phyloP scores from a whole-genome alignment of 2,113 vertebrate species.

The Dunckerocampus dactyliophorus region DNA sequence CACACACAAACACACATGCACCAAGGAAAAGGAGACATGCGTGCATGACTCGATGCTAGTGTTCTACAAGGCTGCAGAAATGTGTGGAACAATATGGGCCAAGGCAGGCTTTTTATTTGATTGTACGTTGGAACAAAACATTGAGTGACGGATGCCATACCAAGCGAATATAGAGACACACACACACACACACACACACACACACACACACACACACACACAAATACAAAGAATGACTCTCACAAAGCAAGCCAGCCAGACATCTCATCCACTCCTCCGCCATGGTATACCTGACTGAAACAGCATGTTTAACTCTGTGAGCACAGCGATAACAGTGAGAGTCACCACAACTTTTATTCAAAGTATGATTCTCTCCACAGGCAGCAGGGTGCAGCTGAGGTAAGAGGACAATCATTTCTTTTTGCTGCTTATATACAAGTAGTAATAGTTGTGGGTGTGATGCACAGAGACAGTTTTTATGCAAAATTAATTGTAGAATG shows the following conservation, averaged over 20 bases:
- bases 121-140: slow-evolving; percentile 28
- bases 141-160: slow-evolving; percentile 13
- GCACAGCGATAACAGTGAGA: slow-evolving; percentile 14
- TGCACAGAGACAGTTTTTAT: too few species aligned
- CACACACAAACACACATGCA: slow-evolving; percentile 38
- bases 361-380: slow-evolving; percentile 27
- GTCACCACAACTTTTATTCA: slow-evolving; percentile 12
- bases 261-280: slow-evolving; percentile 9
- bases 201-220: slow-evolving; percentile 1
- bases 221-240: slow-evolving; percentile 18
- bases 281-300: slow-evolving; percentile 24
- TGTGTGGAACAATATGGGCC: slow-evolving; percentile 30
- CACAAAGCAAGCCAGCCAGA: slow-evolving; percentile 14
- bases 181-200: slow-evolving; percentile 4
- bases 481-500: too few species aligned
- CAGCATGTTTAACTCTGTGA: slow-evolving; percentile 5
- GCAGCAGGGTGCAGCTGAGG: slow-evolving; percentile 13
- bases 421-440: too few species aligned
- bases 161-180: slow-evolving; percentile 14
- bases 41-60: slow-evolving; percentile 42
- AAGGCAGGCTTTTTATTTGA: slow-evolving; percentile 33
- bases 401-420: background rate
- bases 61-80: slow-evolving; percentile 46
- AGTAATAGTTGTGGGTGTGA: too few species aligned
- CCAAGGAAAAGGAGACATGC: slow-evolving; percentile 53